Conservation (phyloP, 2,888 invertebrate genomes). For the Trichogramma dendrolimi region DNA sequence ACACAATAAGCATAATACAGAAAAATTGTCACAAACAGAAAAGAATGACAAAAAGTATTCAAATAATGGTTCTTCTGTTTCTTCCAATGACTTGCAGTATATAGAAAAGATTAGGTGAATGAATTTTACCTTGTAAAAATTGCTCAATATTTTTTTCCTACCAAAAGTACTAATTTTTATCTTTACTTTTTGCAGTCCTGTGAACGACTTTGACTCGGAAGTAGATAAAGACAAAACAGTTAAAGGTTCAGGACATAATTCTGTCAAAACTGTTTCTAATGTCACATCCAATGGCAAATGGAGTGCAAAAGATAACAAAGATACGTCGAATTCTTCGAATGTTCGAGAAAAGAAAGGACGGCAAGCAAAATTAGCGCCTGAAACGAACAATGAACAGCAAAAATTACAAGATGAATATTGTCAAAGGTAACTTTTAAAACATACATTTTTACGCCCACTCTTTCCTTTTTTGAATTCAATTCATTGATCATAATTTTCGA, state of each 20-base stretch:
- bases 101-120: conserved; percentile 53
- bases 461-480: background rate
- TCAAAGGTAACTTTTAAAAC: conserved; percentile 46
- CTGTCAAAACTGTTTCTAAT: conserved; percentile 49
- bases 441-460: no score
- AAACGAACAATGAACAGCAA: conserved; percentile 48
- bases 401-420: conserved; percentile 55
- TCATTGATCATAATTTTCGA: background rate
- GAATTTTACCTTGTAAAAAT: background rate
- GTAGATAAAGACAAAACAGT: conserved; percentile 53
- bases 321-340: conserved; percentile 43
- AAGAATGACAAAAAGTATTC: conserved; percentile 51
- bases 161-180: background rate
- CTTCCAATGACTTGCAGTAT: conserved; percentile 52
- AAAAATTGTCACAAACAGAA: conserved; percentile 44
- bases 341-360: conserved; percentile 50
- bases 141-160: background rate
- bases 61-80: conserved; percentile 51
- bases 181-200: conserved; percentile 43
- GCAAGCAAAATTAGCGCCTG: conserved; percentile 48
- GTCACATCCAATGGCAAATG: conserved; percentile 47
- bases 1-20: conserved; percentile 45
- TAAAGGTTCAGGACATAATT: conserved; percentile 45
- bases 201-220: conserved; percentile 55
- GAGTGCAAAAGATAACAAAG: conserved; percentile 50